These are phyloP conservation scores for Falco peregrinus DNA, from an alignment of 2,797 vertebrate genomes.

Conservation along the genomic window DNA sequence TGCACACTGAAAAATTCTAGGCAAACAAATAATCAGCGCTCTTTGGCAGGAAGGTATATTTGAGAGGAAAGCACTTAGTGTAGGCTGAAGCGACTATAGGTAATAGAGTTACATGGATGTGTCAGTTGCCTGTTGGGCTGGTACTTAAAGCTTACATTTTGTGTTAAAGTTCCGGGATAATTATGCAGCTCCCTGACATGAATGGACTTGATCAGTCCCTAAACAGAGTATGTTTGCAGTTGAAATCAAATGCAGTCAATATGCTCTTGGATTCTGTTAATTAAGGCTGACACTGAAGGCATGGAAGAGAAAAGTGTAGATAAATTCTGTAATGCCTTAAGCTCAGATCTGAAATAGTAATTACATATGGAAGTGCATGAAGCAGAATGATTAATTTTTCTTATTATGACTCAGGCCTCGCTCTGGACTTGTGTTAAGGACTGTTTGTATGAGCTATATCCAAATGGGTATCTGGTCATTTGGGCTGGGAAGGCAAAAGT, in stretches of 20 bases:
- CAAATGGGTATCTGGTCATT: not conserved
- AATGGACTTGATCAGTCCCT: not conserved
- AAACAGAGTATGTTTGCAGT: not conserved
- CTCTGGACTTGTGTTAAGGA: not conserved
- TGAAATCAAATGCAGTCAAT: not conserved
- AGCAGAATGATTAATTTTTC: not conserved
- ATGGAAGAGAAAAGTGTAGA: not conserved
- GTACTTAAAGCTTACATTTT: not conserved
- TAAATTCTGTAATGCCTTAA: not conserved
- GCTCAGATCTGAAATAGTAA: not conserved
- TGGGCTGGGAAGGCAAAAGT: not conserved
- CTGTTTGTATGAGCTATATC: not conserved
- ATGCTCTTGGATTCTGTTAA: not conserved
- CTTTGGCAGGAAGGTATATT: not conserved
- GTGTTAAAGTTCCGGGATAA: not conserved
- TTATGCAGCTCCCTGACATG: not conserved
- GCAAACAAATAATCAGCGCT: not conserved
- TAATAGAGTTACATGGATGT: not conserved
- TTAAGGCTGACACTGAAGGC: not conserved
- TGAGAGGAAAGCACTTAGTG: not conserved
- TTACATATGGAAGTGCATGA: not conserved
- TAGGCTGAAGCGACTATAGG: not conserved
- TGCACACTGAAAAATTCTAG: not conserved
- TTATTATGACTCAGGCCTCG: not conserved
- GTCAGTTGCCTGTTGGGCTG: not conserved